Evolutionary conservation across 2,113 vertebrate genomes (phyloP).

Genomic region (Toxotes jaculatrix): DNA sequence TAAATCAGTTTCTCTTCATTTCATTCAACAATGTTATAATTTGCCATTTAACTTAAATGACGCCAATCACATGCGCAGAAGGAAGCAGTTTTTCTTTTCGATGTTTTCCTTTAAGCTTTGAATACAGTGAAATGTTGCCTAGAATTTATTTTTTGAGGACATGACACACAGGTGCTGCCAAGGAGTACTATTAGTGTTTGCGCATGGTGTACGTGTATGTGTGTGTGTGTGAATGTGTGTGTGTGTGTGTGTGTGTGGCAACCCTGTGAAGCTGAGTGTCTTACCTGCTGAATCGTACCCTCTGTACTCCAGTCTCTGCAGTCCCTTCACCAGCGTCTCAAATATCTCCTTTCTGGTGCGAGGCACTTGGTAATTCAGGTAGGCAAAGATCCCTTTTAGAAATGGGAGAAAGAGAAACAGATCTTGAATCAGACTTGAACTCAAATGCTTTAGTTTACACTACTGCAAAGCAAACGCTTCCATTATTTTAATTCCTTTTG

Average conservation of each 20-base stretch:
- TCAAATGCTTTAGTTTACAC: neutral
- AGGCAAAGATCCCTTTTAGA: conserved; percentile 94
- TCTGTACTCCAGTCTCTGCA: conserved; percentile 97
- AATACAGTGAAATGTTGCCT: neutral
- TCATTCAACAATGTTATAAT: neutral
- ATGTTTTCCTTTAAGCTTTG: neutral
- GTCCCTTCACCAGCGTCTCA: conserved; percentile 93
- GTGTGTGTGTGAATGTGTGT: conserved; percentile 20
- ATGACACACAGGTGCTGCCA: conserved; percentile 32
- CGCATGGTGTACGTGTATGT: neutral
- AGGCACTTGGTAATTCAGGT: conserved; percentile 96
- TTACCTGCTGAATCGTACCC: conserved; percentile 98
- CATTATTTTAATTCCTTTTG: neutral
- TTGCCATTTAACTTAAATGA: neutral
- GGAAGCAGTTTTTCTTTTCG: neutral
- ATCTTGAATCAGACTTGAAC: neutral
- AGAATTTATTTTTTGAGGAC: neutral
- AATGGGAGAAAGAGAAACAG: conserved; percentile 32
- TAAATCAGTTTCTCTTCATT: conserved; percentile 22
- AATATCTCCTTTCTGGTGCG: conserved; percentile 94
- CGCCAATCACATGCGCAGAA: neutral
- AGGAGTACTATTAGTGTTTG: conserved; percentile 24
- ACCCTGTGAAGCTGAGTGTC: conserved; percentile 47
- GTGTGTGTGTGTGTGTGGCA: conserved; percentile 21
- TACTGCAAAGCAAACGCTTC: neutral